These are phyloP conservation scores for Ceratoteleas bidentatus DNA, from an alignment of 1,140 invertebrate species.

Conservation along the genomic window DNA sequence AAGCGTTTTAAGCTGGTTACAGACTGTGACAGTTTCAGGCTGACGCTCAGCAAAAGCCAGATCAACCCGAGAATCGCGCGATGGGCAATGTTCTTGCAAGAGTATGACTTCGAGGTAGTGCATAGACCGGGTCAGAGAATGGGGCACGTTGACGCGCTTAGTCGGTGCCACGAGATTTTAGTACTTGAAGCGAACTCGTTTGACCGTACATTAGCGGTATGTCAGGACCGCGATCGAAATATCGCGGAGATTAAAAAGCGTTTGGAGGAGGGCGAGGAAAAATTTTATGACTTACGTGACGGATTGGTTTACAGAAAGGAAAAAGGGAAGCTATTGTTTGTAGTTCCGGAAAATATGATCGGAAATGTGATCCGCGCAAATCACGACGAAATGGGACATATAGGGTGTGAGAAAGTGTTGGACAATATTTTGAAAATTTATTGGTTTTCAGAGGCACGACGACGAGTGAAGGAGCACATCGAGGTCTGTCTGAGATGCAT, in stretches of 20 bases:
- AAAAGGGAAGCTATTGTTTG: constrained; percentile 5
- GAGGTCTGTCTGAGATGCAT: constrained; percentile 19
- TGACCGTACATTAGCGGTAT: not conserved
- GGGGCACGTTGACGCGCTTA: constrained; percentile 15
- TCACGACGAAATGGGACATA: constrained; percentile 23
- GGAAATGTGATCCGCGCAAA: constrained; percentile 11
- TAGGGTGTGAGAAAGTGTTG: constrained; percentile 9
- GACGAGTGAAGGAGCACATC: constrained; percentile 8
- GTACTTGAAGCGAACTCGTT: constrained; percentile 10
- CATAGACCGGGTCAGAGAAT: constrained; percentile 3
- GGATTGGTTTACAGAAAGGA: constrained; percentile 12
- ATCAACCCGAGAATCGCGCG: not conserved
- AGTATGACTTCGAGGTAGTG: not conserved
- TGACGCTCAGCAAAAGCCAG: not conserved
- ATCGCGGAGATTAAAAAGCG: constrained; percentile 4
- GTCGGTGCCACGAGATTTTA: not conserved
- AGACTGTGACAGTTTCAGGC: not conserved
- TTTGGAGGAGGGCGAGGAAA: not conserved
- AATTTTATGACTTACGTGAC: constrained; percentile 19
- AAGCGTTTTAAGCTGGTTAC: not conserved
- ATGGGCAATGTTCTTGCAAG: not conserved
- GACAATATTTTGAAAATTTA: constrained; percentile 21
- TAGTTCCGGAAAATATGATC: constrained; percentile 17
- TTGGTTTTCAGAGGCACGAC: constrained; percentile 17
- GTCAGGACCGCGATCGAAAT: not conserved